phyloP scores from a whole-genome alignment of 2,888 invertebrate species.

The Spisula solida region DNA sequence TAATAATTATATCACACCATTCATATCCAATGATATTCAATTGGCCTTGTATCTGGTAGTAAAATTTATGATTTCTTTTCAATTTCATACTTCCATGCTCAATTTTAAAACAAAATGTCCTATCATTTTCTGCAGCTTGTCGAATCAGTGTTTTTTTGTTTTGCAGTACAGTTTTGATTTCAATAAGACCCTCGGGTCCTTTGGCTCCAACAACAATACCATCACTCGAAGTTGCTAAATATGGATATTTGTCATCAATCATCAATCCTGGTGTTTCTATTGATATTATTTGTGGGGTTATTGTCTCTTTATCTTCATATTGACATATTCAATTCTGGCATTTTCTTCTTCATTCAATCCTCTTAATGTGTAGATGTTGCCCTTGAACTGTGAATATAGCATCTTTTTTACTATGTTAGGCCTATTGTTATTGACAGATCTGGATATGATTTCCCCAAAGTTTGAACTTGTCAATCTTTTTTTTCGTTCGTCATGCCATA shows the following conservation, averaged over 20 bases:
- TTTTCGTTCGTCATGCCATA: conserved; percentile 31
- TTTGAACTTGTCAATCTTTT: conserved; percentile 29
- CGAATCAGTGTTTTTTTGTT: not conserved
- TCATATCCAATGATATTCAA: not conserved
- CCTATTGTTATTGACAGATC: not conserved
- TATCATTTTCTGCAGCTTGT: not conserved
- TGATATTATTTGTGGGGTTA: too few relatives aligned
- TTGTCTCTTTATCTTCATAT: not conserved
- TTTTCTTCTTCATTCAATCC: conserved; percentile 24
- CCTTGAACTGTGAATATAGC: conserved; percentile 22
- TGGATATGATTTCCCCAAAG: conserved; percentile 18
- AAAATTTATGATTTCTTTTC: conserved; percentile 34
- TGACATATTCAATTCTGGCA: not conserved
- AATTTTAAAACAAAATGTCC: not conserved
- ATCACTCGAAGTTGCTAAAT: not conserved
- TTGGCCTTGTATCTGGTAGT: conserved; percentile 36
- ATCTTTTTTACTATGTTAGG: not conserved
- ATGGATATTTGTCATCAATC: not conserved
- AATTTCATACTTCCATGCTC: not conserved
- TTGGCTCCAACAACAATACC: not conserved
- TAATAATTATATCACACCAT: conserved; percentile 41
- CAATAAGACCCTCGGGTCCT: conserved; percentile 5
- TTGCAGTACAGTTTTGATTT: conserved; percentile 5
- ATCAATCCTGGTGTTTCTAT: not conserved
- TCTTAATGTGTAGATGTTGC: conserved; percentile 1